Evolutionary conservation across 2,113 vertebrate species (phyloP).

Genomic region (Anseranas semipalmata): DNA sequence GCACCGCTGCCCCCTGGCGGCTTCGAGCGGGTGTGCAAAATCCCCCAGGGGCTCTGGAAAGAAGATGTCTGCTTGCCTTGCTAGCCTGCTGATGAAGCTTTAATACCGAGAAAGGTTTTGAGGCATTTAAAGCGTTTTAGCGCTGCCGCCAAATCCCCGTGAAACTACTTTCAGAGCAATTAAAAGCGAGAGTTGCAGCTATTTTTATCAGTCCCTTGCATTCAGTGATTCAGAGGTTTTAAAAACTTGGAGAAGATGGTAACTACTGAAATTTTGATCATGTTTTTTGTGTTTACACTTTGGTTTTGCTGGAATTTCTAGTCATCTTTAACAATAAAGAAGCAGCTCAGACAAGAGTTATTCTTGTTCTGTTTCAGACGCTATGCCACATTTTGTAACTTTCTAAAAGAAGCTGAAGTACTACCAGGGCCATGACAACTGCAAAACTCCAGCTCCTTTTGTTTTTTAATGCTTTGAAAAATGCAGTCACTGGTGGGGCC

Average conservation of each 20-base stretch:
- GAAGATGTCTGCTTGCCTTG: too few relatives aligned
- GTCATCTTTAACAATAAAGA: not conserved
- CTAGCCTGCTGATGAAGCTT: not conserved
- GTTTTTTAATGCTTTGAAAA: not conserved
- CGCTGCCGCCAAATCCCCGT: accelerated
- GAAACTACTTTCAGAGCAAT: not conserved
- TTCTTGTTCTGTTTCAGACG: not conserved
- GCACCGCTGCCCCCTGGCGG: not conserved
- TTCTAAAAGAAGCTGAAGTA: not conserved
- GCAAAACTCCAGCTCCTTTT: not conserved
- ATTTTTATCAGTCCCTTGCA: accelerated
- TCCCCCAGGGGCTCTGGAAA: not conserved
- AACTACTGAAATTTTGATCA: not conserved
- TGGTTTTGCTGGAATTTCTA: not conserved
- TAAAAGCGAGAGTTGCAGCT: not conserved
- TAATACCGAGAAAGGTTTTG: accelerated
- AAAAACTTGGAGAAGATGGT: not conserved
- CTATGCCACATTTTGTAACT: not conserved
- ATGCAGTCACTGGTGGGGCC: not conserved
- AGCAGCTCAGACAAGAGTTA: too few relatives aligned
- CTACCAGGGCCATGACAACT: not conserved
- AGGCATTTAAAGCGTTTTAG: accelerated
- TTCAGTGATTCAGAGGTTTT: not conserved
- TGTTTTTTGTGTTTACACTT: accelerated
- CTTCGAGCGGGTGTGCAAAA: not conserved